Evolutionary conservation across 2,888 invertebrate species (phyloP), one percentile per base, ranked within the genome.

Genomic region (Himalopsyche tibetana): DNA sequence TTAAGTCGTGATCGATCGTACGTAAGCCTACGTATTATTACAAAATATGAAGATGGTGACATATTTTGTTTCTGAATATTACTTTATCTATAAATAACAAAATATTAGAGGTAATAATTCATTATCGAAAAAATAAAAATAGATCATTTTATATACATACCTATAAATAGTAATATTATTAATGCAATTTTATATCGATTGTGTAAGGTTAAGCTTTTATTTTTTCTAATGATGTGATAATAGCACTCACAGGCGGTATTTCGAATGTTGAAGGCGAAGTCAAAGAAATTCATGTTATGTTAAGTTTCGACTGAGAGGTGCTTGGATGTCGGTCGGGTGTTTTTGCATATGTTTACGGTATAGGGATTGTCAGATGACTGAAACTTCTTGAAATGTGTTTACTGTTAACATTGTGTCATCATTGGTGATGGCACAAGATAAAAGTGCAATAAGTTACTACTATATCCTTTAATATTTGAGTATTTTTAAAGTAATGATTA

Each of bases 311-410:
- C 74, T 74, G 74, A 38, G 74, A 74, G 74, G 74, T 38, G 36
- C 36, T 74, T 36, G 74, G 74, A 36, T 63, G 63, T 63, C 63
- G 63, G 63, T 63, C 51, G 63, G 74, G 74, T 74, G 74, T 74
- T 74, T 74, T 74, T 74, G 74, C 74, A 74, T 38, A 74, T 74
- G 74, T 74, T 74, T 74, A 36, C 28, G 74, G 51, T 12, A 36
- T 36, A 15, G 36, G 74, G 11, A 28, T 74, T 74, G 74, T 74
- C 74, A 74, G 74, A 74, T 74, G 74, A 74, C 74, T 74, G 28
- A 74, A 74, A 74, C 74, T 74, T 74, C 19, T 74, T 28, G 74
- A 74, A 74, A 74, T 74, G 74, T 74, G 74, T 74, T 74, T 74
- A 74, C 74, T 74, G 74, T 36, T 74, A 36, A 36, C 36, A 74